Percentiles rank a stretch among this genome's conserved stretches.
Conservation (phyloP, 2,888 invertebrate genomes). For the Sycophila texana region DNA sequence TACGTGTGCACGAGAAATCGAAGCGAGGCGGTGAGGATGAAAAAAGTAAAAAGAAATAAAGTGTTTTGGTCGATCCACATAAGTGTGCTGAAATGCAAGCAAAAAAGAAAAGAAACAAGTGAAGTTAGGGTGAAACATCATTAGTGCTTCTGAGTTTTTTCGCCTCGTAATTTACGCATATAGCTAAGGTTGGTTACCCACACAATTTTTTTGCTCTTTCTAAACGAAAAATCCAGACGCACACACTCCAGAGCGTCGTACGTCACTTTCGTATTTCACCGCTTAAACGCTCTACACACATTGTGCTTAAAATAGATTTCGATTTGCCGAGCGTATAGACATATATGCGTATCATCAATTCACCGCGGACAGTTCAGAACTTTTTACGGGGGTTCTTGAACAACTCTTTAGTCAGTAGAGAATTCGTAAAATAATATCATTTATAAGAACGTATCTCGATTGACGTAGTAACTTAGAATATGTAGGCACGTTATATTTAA, state of each 20-base stretch:
- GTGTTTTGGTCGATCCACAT: background rate
- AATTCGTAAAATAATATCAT: too few species aligned
- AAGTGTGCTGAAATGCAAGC: slow-evolving; percentile 1
- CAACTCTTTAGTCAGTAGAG: too few species aligned
- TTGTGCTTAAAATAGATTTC: background rate
- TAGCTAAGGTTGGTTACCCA: slow-evolving; percentile 11
- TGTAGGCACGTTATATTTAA: too few species aligned
- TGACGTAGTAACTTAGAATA: too few species aligned
- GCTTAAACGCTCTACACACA: background rate
- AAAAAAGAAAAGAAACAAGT: slow-evolving; percentile 28
- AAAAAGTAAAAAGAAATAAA: background rate
- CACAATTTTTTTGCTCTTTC: background rate
- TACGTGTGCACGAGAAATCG: background rate
- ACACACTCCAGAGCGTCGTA: background rate
- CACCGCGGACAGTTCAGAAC: too few species aligned
- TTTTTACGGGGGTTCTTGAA: too few species aligned
- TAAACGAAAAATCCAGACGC: background rate
- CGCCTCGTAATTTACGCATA: slow-evolving; percentile 2
- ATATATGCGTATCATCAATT: too few species aligned
- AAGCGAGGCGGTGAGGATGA: too few species aligned
- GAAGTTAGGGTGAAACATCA: slow-evolving; percentile 18
- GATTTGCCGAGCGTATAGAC: background rate
- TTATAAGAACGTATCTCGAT: too few species aligned
- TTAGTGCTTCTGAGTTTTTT: slow-evolving; percentile 1
- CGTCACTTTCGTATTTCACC: background rate